Evolutionary conservation across 1,140 invertebrate genomes (phyloP), one percentile per base, ranked within the genome.

Genomic region (Sesamia nonagrioides): DNA sequence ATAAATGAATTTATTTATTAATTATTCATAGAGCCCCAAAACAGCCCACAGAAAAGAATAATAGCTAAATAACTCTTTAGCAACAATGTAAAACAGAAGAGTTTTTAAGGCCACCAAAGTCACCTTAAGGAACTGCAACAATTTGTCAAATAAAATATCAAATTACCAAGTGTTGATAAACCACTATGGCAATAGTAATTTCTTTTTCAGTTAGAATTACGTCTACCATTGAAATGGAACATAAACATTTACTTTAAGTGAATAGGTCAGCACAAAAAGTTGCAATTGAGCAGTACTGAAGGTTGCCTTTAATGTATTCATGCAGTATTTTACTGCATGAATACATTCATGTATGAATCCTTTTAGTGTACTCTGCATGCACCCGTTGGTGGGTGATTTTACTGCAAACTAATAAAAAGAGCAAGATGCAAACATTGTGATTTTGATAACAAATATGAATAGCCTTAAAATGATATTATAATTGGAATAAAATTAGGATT

Each of bases 331-430:
- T 40, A 37, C 27, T 35, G 50, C 71, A 73, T 60, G 71, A 73
- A 42, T 33, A 27, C 71, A 50, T 37, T 73, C 71, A 73, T 58
- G 71, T 73, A 73, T 58, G 52, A 73, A 73, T 45, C 71, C 69
- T 17, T 69, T 21, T n/a, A 54, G 48, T 71, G 52, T 73, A 13
- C 71, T 68, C 35, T 56, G 33, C 37, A 45, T 54, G 54, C 71
- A 73, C 13, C 18, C 27, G 3, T 27, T 8, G 18, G 2, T 69
- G 50, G 6, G 35, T n/a, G 40, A 15, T 71, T 73, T 73, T 52
- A 73, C 69, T 73, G 42, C 37, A 42, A 71, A 71, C 48, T 33
- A 15, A 17, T 33, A 45, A 68, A 40, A 71, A 71, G 8, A 18
- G 18, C 27, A 50, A 52, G 27, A 71, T 52, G 48, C 66, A 68